Evolutionary conservation across 2,113 vertebrate species (phyloP).

Genomic region (Atlantisia rogersi): DNA sequence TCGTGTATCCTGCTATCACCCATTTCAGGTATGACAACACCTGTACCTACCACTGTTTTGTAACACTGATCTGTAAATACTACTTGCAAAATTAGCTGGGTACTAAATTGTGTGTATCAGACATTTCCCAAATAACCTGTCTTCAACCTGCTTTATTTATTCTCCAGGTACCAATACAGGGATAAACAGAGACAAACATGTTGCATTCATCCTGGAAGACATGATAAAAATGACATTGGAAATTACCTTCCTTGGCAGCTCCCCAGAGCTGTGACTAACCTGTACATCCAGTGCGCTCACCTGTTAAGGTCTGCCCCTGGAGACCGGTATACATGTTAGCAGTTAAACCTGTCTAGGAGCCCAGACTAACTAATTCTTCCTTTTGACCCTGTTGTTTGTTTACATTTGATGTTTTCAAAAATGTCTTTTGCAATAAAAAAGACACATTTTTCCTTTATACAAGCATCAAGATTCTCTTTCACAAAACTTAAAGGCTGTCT

Average conservation of each 20-base stretch:
- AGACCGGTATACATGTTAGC: not conserved
- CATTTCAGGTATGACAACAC: not conserved
- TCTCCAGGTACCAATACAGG: not conserved
- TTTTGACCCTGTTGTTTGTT: not conserved
- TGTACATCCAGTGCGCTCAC: not conserved
- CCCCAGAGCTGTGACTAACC: not conserved
- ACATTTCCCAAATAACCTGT: not conserved
- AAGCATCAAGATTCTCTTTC: not conserved
- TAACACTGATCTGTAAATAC: not conserved
- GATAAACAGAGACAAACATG: not conserved
- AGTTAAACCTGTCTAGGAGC: not conserved
- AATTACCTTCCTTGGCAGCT: not conserved
- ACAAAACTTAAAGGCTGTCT: not conserved
- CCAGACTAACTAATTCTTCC: not conserved
- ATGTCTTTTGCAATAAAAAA: not conserved
- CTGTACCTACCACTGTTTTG: not conserved
- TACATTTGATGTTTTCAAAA: not conserved
- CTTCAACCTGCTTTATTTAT: not conserved
- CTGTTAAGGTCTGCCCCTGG: not conserved
- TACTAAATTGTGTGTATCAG: not conserved
- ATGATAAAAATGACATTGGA: not conserved
- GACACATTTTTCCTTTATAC: not conserved
- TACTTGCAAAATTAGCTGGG: not conserved
- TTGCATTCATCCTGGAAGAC: not conserved
- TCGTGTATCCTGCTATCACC: not conserved